Percentiles rank a stretch among this genome's conserved stretches.
Evolutionary conservation across 1,140 invertebrate species (phyloP).

Genomic region (Chrysomallon squamiferum): DNA sequence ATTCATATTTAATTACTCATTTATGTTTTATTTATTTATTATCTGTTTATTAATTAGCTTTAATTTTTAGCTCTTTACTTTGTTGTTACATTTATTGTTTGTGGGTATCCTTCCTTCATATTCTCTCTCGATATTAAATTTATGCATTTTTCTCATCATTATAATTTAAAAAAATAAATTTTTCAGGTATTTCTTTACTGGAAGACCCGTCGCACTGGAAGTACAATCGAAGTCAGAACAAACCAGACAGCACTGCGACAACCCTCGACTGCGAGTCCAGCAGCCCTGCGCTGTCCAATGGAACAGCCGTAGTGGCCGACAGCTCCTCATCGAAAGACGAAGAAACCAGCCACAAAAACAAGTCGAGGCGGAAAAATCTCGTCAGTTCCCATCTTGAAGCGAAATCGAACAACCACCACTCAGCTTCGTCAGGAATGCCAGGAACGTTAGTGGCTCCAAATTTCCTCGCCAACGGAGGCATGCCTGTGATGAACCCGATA

Average conservation of each 20-base stretch:
- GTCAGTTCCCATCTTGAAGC: conserved; percentile 41
- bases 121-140: too few relatives aligned
- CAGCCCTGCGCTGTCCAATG: background rate
- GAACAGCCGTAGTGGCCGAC: conserved; percentile 7
- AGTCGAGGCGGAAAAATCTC: conserved; percentile 39
- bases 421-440: conserved; percentile 5
- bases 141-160: too few relatives aligned
- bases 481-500: conserved; percentile 11
- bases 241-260: conserved; percentile 4
- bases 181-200: conserved; percentile 19
- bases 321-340: conserved; percentile 4
- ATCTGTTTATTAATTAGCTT: too few relatives aligned
- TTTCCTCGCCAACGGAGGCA: conserved; percentile 8
- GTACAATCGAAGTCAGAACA: background rate
- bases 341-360: conserved; percentile 10
- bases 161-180: too few relatives aligned
- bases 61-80: too few relatives aligned
- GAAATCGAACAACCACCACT: conserved; percentile 30
- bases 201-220: conserved; percentile 12
- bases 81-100: too few relatives aligned
- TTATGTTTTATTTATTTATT: too few relatives aligned
- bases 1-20: too few relatives aligned
- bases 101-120: too few relatives aligned
- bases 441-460: conserved; percentile 3
- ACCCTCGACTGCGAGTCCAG: background rate